Evolutionary conservation across 2,797 vertebrate species (phyloP), one percentile per base, ranked within the genome.

Genomic region (Hippoglossus hippoglossus): DNA sequence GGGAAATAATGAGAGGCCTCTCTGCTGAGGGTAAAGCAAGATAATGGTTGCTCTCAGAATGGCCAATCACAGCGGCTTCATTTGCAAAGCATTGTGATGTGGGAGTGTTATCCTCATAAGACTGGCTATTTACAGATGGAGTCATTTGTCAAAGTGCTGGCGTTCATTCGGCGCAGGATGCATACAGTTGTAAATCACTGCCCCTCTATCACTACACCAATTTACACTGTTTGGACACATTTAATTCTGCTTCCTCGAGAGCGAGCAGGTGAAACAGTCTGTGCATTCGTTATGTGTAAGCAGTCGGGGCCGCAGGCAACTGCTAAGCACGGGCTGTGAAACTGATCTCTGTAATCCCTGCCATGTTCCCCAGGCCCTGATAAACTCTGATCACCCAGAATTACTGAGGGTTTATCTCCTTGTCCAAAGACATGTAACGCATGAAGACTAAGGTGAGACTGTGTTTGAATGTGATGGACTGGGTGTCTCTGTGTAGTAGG

Each of bases 71-170:
- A 19, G 36, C 57, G 57, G 26, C 39, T 73, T 78, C 59, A 54
- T 71, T 59, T 61, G 36, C 63, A 19, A 57, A 59, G 59, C 41
- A 3, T 13, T 36, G 47, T 68, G 39, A 47, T 55, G 18, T 26
- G 19, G 31, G 61, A 26, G 28, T 57, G 26, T 34, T 46, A 62
- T 59, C 28, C 60, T 58, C 55, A 57, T 4, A 61, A 64, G 36
- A 54, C 19, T 4, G 16, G 39, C 56, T 71, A 6, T 41, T 75
- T 50, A 59, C 18, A 64, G 44, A 50, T 2, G 54, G 5, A 57
- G 46, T 11, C 44, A 64, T 84, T 84, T 34, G 26, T 79, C 72
- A 74, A 51, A 59, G 75, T 70, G 80, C 76, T 56, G 7, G 46
- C 7, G 1, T 47, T 64, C 22, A 47, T 22, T 59, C 31, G 4